Conservation (phyloP, 2,888 invertebrate genomes). For the Aradus depressus region DNA sequence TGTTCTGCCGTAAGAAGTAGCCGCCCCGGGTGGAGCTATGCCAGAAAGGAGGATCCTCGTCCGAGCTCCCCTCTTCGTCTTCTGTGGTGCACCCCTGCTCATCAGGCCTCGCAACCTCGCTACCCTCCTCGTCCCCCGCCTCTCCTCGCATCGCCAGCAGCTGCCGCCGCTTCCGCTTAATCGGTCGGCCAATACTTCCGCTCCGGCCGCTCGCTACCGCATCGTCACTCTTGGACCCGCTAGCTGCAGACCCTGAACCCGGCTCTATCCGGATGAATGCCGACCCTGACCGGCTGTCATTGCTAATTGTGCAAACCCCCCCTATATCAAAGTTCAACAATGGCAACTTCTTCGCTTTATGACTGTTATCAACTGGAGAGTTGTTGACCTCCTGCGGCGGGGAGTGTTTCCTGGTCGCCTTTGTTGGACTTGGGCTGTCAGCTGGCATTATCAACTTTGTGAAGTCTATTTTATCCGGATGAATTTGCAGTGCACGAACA, state of each 20-base stretch:
- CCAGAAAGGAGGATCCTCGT: slow-evolving; percentile 32
- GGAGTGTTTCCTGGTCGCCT: neutral
- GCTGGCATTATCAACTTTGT: slow-evolving; percentile 22
- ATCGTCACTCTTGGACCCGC: too few relatives aligned
- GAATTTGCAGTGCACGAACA: slow-evolving; percentile 23
- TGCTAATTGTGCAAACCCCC: slow-evolving; percentile 23
- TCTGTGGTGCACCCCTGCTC: slow-evolving; percentile 25
- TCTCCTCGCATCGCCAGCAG: slow-evolving; percentile 29
- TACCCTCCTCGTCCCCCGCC: neutral
- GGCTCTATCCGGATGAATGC: slow-evolving; percentile 14
- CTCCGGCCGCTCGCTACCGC: slow-evolving; percentile 27
- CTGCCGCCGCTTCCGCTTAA: slow-evolving; percentile 31
- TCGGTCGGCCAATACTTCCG: slow-evolving; percentile 28
- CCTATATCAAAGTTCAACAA: slow-evolving; percentile 26
- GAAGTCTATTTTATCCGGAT: slow-evolving; percentile 24
- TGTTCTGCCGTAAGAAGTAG: slow-evolving; percentile 28
- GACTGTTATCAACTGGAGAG: slow-evolving; percentile 10
- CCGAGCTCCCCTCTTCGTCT: slow-evolving; percentile 27
- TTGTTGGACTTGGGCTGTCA: slow-evolving; percentile 22
- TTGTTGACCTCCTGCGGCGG: slow-evolving; percentile 7
- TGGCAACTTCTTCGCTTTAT: slow-evolving; percentile 24
- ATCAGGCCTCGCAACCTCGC: neutral
- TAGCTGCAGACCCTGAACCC: neutral
- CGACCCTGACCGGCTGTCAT: slow-evolving; percentile 13
- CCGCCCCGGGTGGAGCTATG: slow-evolving; percentile 29